Evolutionary conservation across 2,888 invertebrate species (phyloP), one percentile per base, ranked within the genome.

Genomic region (Thecophora atra): DNA sequence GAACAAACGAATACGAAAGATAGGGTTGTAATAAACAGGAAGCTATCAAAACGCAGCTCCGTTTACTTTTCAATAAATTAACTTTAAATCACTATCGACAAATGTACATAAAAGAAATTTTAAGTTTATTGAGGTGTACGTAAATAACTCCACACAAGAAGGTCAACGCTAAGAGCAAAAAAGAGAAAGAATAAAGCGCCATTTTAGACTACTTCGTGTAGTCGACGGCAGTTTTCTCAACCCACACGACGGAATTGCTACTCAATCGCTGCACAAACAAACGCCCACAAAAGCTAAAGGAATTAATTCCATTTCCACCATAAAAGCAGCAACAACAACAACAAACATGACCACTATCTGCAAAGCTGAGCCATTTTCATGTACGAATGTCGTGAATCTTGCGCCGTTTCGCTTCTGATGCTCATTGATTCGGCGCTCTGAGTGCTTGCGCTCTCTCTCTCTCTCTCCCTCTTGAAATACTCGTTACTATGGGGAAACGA

Each of bases 391-490:
- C 19, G 52, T 13, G 21, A 56, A 44, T 37, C 26, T 30, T 44
- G 71, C 54, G 42, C 52, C 21, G 11, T 52, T 44, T 15, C 30
- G 71, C 37, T 2, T 6, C 11, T 37, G 37, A 37, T 37, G 11
- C 37, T 37, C 37, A 8, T 2, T 11, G 37, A 37, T 37, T 37
- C 37, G 37, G 28, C 66, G 72, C 82, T 83, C 83, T 75, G 75
- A 72, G 82, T 76, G 81, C 78, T 81, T 82, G 82, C 82, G 82
- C 82, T 7, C 54, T 24, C 21, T 19, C 17, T 56, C 21, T 17
- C 13, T 56, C 42, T 44, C 17, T 3, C 5, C 15, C 7, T 4
- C 37, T 15, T n/a, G n/a, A n/a, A n/a, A n/a, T 37, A 30, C n/a
- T 56, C 30, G 58, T 44, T 13, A 5, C 42, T n/a, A 6, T 66